These are phyloP conservation scores for Baccha elongata DNA, from an alignment of 2,888 invertebrate genomes.

Conservation along the genomic window DNA sequence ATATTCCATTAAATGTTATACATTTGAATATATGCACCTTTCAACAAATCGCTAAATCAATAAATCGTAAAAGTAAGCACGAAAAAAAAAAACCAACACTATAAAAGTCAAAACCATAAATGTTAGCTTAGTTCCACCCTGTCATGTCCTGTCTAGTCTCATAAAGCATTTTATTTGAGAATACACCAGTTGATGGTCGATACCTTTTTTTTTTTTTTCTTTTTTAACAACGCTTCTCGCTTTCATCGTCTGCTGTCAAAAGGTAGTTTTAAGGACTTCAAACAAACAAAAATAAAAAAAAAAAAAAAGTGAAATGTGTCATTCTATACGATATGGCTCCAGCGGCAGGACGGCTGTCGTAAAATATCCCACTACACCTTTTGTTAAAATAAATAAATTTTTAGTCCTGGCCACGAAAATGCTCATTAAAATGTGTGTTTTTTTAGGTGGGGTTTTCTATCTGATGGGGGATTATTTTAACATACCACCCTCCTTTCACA, in stretches of 20 bases:
- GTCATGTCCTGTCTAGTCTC: constrained; percentile 46
- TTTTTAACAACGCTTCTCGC: background rate
- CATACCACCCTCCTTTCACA: constrained; percentile 6
- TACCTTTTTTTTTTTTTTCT: background rate
- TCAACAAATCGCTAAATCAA: constrained; percentile 62
- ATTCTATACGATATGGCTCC: constrained; percentile 35
- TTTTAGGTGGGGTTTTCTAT: constrained; percentile 51
- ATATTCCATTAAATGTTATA: constrained; percentile 34
- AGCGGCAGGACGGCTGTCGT: constrained; percentile 34
- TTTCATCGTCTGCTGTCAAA: constrained; percentile 35
- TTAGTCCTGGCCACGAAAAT: constrained; percentile 54
- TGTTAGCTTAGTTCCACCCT: constrained; percentile 23
- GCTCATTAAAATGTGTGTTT: constrained; percentile 67
- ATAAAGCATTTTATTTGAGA: constrained; percentile 41
- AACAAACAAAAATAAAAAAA: constrained; percentile 18
- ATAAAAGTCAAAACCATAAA: constrained; percentile 52
- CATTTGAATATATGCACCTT: background rate
- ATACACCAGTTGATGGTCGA: constrained; percentile 37
- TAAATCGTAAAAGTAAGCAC: constrained; percentile 48
- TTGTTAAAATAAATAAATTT: constrained; percentile 66
- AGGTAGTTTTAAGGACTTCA: constrained; percentile 20
- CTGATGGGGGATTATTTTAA: constrained; percentile 14
- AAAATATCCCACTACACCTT: constrained; percentile 68
- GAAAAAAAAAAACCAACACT: constrained; percentile 27
- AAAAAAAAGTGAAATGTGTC: constrained; percentile 35